Evolutionary conservation across 1,140 invertebrate genomes (phyloP), one percentile per base, ranked within the genome.

Genomic region (Magallana gigas): DNA sequence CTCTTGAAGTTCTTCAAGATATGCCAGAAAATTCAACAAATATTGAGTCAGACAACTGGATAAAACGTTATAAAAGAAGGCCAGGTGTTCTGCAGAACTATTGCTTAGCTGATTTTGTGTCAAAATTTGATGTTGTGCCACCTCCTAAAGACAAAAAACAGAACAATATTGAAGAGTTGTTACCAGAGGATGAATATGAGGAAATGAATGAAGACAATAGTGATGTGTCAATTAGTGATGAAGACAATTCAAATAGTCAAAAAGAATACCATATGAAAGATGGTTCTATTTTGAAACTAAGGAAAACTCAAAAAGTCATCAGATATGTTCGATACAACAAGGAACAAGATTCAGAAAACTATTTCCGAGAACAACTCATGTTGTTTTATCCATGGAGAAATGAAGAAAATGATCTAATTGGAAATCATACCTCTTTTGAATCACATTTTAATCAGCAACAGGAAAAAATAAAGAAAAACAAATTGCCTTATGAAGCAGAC

Each of bases 311-410:
- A 1, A 87, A 81, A 84, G 76, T 90, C 12, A 76, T 90, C n/a
- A 12, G 90, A 48, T 89, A 85, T 85, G 84, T 87, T 16, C 29
- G 84, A 12, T 88, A 36, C 85, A 90, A 84, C 60, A 62, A 59
- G 18, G 86, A 76, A 23, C 85, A 48, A 76, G 64, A 87, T 81
- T 56, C 83, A 68, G 88, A 91, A 88, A 88, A 91, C 12, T 82
- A 83, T 83, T 90, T 87, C 84, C 71, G 88, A 84, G 88, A 89
- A 80, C 57, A 48, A 36, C 48, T 81, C 23, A 81, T 90, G 68
- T 82, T 90, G 12, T 91, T 83, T 68, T 58, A 36, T 18, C 87
- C 87, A 64, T 90, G 86, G 88, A 68, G 90, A 84, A 71, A 85
- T 83, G 88, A 91, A 83, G 14, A 86, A 29, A 80, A 8, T 71